Percentiles rank a stretch among this genome's conserved stretches.
phyloP scores from a whole-genome alignment of 2,888 invertebrate genomes.

The Watsonalla cultraria region DNA sequence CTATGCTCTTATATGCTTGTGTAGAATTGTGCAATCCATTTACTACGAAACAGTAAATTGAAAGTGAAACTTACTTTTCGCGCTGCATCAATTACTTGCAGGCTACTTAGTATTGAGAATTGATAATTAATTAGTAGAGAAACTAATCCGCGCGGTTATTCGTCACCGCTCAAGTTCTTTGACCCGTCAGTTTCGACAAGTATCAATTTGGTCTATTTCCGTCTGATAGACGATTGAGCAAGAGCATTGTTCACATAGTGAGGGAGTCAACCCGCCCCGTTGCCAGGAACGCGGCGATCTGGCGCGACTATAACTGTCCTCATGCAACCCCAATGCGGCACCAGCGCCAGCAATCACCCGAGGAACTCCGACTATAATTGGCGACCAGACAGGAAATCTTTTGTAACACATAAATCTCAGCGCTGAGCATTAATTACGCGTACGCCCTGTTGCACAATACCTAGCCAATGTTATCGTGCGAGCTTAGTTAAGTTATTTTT shows the following conservation, averaged over 20 bases:
- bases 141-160: conserved; percentile 22
- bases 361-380: conserved; percentile 63
- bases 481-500: conserved; percentile 31
- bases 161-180: conserved; percentile 38
- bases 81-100: conserved; percentile 11
- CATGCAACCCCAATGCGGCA: conserved; percentile 55
- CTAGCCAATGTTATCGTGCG: conserved; percentile 45
- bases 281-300: conserved; percentile 58
- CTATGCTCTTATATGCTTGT: too few relatives aligned
- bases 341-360: conserved; percentile 57
- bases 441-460: conserved; percentile 54
- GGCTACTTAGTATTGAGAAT: conserved; percentile 14
- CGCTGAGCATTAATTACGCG: conserved; percentile 59
- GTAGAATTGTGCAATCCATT: too few relatives aligned
- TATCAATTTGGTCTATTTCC: conserved; percentile 53
- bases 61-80: not conserved
- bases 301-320: conserved; percentile 53
- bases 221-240: conserved; percentile 45
- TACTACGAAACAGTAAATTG: not conserved
- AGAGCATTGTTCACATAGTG: conserved; percentile 69
- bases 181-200: conserved; percentile 47
- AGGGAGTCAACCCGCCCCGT: conserved; percentile 58
- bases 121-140: conserved; percentile 18
- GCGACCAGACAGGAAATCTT: conserved; percentile 72
- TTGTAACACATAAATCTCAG: conserved; percentile 66